Evolutionary conservation across 2,113 vertebrate genomes (phyloP).

Genomic region (Thalassoma bifasciatum): DNA sequence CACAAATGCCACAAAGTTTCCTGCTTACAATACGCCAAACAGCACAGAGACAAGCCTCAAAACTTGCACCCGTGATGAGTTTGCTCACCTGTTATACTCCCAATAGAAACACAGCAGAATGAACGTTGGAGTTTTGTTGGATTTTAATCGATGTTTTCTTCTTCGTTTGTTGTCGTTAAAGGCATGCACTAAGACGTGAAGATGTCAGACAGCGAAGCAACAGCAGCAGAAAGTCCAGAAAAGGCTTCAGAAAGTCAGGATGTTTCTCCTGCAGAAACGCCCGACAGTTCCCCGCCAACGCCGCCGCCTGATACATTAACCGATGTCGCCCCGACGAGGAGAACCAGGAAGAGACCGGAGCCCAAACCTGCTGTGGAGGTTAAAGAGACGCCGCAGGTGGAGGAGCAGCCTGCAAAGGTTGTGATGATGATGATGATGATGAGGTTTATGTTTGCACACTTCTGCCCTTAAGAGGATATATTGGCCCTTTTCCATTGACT

Average conservation of each 20-base stretch:
- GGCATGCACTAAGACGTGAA: constrained; percentile 65
- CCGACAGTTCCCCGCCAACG: constrained; percentile 21
- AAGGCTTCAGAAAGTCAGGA: neutral
- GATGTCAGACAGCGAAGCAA: constrained; percentile 72
- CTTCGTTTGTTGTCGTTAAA: neutral
- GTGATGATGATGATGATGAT: too few species aligned
- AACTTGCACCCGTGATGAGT: too few species aligned
- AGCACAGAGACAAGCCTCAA: too few species aligned
- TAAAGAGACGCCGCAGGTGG: constrained; percentile 28
- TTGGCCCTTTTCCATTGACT: too few species aligned
- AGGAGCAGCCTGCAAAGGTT: constrained; percentile 61
- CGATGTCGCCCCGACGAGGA: constrained; percentile 79
- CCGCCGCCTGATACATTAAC: constrained; percentile 58
- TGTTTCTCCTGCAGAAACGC: neutral
- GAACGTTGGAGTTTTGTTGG: neutral
- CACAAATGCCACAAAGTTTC: too few species aligned
- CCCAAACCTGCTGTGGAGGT: constrained; percentile 65
- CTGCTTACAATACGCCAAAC: too few species aligned
- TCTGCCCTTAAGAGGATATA: too few species aligned
- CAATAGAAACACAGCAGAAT: accelerated
- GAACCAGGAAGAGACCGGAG: constrained; percentile 90
- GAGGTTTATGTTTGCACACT: neutral
- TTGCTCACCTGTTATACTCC: too few species aligned
- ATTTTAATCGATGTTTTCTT: neutral
- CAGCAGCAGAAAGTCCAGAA: constrained; percentile 15